Evolutionary conservation across 2,113 vertebrate species (phyloP).

Genomic region (Daboia siamensis): DNA sequence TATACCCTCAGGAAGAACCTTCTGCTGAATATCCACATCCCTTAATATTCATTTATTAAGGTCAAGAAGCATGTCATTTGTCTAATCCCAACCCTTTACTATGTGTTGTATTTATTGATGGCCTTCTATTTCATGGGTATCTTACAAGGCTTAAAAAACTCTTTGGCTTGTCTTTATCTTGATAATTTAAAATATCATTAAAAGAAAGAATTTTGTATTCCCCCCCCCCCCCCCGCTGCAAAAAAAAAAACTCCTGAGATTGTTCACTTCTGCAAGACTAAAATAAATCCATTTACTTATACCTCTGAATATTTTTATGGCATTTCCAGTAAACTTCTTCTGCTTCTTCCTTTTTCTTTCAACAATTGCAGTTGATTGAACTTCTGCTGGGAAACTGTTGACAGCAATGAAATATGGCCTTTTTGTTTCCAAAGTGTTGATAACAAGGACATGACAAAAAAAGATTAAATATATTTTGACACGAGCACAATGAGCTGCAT

Average conservation of each 20-base stretch:
- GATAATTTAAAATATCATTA: slow-evolving; percentile 11
- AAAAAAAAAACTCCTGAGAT: not conserved
- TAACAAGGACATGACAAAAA: not conserved
- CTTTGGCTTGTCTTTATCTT: slow-evolving; percentile 1
- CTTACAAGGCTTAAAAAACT: not conserved
- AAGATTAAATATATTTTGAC: not conserved
- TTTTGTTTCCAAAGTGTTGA: not conserved
- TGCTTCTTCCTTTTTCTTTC: not conserved
- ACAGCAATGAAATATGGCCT: not conserved
- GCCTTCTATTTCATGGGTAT: not conserved
- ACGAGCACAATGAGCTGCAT: not conserved
- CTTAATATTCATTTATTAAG: slow-evolving; percentile 18
- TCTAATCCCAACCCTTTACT: slow-evolving; percentile 2
- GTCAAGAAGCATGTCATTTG: not conserved
- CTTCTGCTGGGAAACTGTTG: not conserved
- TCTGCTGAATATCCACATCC: not conserved
- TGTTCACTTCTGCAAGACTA: not conserved
- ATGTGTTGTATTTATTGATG: slow-evolving; percentile 8
- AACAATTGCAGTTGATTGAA: not conserved
- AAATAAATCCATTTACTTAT: not conserved
- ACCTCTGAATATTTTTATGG: slow-evolving; percentile 1
- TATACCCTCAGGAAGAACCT: not conserved
- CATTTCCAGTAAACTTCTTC: not conserved
- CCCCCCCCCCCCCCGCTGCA: too few relatives aligned
- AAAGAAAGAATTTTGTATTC: not conserved